These are phyloP conservation scores for Himalopsyche tibetana DNA, from an alignment of 2,888 invertebrate species.

Conservation along the genomic window DNA sequence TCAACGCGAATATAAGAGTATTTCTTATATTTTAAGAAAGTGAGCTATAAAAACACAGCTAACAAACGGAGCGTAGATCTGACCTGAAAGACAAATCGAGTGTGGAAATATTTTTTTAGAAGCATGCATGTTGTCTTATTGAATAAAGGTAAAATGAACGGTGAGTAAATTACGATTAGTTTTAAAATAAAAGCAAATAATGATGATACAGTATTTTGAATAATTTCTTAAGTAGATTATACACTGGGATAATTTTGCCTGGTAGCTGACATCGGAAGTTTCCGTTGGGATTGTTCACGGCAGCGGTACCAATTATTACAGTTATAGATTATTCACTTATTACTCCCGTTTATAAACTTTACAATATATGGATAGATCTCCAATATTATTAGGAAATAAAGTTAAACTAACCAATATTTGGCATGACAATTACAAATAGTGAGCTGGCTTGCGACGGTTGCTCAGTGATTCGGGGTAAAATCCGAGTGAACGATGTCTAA, in stretches of 20 bases:
- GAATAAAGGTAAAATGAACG: not conserved
- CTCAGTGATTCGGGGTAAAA: not conserved
- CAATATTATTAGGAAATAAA: conserved; percentile 7
- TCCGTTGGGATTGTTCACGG: not conserved
- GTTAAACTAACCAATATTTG: conserved; percentile 1
- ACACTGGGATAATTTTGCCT: not conserved
- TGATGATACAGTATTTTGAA: not conserved
- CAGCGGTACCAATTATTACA: not conserved
- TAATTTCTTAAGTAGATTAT: not conserved
- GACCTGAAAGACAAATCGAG: too few relatives aligned
- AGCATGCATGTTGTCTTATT: too few relatives aligned
- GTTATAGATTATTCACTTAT: not conserved
- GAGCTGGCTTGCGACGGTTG: not conserved
- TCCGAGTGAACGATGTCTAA: not conserved
- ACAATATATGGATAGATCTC: not conserved
- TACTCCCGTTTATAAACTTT: not conserved
- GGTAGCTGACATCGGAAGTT: not conserved
- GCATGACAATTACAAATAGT: conserved; percentile 37
- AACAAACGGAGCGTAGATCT: too few relatives aligned
- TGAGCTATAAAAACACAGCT: too few relatives aligned
- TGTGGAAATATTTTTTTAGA: too few relatives aligned
- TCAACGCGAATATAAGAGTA: too few relatives aligned
- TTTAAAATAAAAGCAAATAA: not conserved
- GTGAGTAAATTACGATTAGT: not conserved
- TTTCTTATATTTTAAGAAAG: too few relatives aligned